Percentiles rank a stretch among this genome's conserved stretches.
Evolutionary conservation across 2,888 invertebrate genomes (phyloP).

Genomic region (Gryllus longicercus): DNA sequence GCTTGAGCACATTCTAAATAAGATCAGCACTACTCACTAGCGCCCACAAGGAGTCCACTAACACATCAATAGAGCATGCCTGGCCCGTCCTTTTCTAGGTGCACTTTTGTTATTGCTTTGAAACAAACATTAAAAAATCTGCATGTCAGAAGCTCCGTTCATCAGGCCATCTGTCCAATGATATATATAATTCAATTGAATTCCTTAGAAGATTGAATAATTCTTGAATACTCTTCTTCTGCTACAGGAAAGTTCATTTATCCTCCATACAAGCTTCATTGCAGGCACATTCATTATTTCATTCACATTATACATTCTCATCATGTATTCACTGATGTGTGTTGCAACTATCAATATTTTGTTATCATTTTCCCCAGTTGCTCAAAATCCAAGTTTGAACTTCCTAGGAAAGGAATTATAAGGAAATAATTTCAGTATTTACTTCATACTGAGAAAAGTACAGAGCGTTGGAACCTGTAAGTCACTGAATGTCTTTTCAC

Average conservation of each 20-base stretch:
- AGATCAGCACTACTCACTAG: not conserved
- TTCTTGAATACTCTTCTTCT: not conserved
- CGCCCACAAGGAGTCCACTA: not conserved
- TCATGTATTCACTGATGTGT: conserved; percentile 8
- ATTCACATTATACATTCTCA: not conserved
- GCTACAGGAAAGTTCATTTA: not conserved
- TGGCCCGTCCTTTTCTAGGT: not conserved
- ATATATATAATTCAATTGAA: not conserved
- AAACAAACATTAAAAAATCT: conserved; percentile 10
- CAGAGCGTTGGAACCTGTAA: not conserved
- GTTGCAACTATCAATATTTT: conserved; percentile 5
- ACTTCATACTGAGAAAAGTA: not conserved
- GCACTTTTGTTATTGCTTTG: not conserved
- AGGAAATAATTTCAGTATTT: not conserved
- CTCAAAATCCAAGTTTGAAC: conserved; percentile 10
- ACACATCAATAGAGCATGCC: not conserved
- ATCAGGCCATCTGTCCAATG: not conserved
- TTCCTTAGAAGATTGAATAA: not conserved
- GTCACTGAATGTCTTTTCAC: conserved; percentile 11
- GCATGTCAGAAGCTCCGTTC: not conserved
- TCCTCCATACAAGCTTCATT: not conserved
- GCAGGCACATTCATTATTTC: conserved; percentile 2
- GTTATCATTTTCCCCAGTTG: not conserved
- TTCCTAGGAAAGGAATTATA: not conserved
- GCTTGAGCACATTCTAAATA: conserved; percentile 8